Evolutionary conservation across 2,888 invertebrate genomes (phyloP).

Genomic region (Melanotus villosus): DNA sequence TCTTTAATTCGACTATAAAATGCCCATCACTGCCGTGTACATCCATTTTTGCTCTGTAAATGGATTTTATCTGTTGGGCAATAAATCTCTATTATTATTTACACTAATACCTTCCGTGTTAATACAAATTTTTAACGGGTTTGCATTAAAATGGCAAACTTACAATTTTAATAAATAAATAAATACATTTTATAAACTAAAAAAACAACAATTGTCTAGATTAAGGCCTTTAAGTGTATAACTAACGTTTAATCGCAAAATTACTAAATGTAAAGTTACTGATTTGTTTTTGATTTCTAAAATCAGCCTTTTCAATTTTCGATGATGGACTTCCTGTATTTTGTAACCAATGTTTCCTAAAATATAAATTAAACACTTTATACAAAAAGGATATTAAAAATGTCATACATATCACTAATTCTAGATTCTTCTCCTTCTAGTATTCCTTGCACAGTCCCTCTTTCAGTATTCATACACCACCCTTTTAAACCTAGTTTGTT

Average conservation of each 20-base stretch:
- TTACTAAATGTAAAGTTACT: slow-evolving; percentile 50
- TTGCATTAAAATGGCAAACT: too few species aligned
- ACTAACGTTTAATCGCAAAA: slow-evolving; percentile 55
- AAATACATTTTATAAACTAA: too few species aligned
- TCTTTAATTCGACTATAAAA: too few species aligned
- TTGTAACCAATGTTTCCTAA: slow-evolving; percentile 75
- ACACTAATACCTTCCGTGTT: too few species aligned
- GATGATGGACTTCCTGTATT: slow-evolving; percentile 83
- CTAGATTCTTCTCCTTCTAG: slow-evolving; percentile 75
- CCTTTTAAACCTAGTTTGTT: slow-evolving; percentile 76
- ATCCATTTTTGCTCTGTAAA: too few species aligned
- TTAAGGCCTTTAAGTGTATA: too few species aligned
- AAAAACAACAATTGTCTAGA: too few species aligned
- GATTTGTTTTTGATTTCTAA: slow-evolving; percentile 76
- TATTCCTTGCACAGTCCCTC: slow-evolving; percentile 78
- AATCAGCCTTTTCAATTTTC: slow-evolving; percentile 80
- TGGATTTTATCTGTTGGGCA: too few species aligned
- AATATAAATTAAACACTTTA: slow-evolving; percentile 41
- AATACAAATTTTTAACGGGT: too few species aligned
- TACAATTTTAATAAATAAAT: too few species aligned
- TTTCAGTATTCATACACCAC: slow-evolving; percentile 81
- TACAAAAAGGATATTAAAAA: not conserved
- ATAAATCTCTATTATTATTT: too few species aligned
- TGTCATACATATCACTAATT: slow-evolving; percentile 75
- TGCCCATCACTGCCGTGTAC: too few species aligned